A percentile compares a stretch with the other conserved stretches of the same genome.
Conservation (phyloP, 1,140 invertebrate genomes). For the Pantala flavescens region DNA sequence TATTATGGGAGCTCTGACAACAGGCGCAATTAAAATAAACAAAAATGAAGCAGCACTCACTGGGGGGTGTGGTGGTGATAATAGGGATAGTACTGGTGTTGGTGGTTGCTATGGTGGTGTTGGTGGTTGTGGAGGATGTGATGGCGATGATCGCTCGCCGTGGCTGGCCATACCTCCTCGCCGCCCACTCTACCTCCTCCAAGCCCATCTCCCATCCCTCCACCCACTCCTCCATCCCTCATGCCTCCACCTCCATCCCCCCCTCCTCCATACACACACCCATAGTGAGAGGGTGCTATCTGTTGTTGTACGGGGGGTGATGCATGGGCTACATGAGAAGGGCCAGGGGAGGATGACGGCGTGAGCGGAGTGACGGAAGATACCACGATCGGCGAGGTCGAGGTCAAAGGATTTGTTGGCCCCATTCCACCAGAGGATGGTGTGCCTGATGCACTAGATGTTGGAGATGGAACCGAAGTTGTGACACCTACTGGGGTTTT, state of each 20-base stretch:
- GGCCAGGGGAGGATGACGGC: background rate
- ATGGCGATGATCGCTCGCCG: background rate
- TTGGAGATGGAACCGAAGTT: constrained; percentile 17
- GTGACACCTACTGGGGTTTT: constrained; percentile 19
- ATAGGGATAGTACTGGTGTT: constrained; percentile 26
- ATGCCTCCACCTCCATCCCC: background rate
- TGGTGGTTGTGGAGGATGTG: constrained; percentile 46
- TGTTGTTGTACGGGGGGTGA: background rate
- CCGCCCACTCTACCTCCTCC: constrained; percentile 15
- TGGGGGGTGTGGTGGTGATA: constrained; percentile 45
- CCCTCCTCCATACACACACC: constrained; percentile 16
- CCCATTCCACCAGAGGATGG: constrained; percentile 20
- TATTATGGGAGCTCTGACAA: background rate
- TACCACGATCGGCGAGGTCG: constrained; percentile 25
- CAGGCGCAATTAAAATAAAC: constrained; percentile 15
- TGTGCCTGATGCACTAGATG: constrained; percentile 12
- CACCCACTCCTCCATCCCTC: background rate
- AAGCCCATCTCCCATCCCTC: background rate
- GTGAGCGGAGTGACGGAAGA: constrained; percentile 27
- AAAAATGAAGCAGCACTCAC: constrained; percentile 40
- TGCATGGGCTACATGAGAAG: background rate
- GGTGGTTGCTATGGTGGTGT: constrained; percentile 50
- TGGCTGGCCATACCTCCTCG: constrained; percentile 45
- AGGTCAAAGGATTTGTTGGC: constrained; percentile 16
- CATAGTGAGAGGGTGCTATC: background rate